Conservation (phyloP, 2,113 vertebrate species). For the Progne subis region DNA sequence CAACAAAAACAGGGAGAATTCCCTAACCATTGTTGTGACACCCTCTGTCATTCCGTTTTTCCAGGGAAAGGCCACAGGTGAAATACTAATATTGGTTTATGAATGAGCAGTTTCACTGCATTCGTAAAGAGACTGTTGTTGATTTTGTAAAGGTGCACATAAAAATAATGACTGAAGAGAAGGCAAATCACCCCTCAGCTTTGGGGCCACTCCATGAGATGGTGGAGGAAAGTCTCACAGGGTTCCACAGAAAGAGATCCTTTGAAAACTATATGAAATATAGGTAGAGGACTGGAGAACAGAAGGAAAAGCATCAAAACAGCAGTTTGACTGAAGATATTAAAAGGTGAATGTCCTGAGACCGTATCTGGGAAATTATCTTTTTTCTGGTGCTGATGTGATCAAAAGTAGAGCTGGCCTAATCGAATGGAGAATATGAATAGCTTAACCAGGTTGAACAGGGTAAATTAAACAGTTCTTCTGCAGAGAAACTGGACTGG, state of each 20-base stretch:
- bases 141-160: not conserved
- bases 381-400: slow-evolving; percentile 6
- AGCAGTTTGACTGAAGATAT: not conserved
- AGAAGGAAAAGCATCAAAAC: not conserved
- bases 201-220: not conserved
- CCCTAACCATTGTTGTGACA: not conserved
- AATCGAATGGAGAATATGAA: not conserved
- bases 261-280: slow-evolving; percentile 33
- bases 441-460: not conserved
- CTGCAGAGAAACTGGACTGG: not conserved
- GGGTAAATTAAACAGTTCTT: slow-evolving; percentile 15
- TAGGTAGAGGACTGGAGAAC: not conserved
- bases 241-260: not conserved
- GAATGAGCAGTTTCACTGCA: not conserved
- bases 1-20: not conserved
- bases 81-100: not conserved
- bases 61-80: not conserved
- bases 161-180: not conserved
- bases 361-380: not conserved
- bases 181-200: not conserved
- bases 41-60: not conserved
- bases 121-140: not conserved
- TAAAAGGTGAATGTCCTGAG: slow-evolving; percentile 16
- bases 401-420: slow-evolving; percentile 18
- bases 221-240: not conserved